A percentile compares a stretch with the other conserved stretches of the same genome.
Conservation (phyloP, 2,113 vertebrate genomes). For the Phyllostomus discolor region DNA sequence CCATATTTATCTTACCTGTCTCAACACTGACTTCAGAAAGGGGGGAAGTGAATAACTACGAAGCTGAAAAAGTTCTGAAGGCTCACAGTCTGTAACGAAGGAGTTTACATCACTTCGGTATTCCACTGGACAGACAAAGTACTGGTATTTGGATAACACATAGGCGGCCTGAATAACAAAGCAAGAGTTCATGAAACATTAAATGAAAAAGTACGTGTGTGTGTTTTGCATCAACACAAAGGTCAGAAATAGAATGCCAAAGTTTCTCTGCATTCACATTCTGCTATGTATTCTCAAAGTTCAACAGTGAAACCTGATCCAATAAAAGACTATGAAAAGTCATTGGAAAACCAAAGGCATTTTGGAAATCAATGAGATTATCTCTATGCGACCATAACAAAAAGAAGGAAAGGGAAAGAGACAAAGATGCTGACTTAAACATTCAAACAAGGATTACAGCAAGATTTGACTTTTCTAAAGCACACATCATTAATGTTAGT, state of each 20-base stretch:
- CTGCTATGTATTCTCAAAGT: neutral
- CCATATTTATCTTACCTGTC: constrained; percentile 80
- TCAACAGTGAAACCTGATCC: neutral
- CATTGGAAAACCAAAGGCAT: neutral
- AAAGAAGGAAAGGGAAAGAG: neutral
- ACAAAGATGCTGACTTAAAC: neutral
- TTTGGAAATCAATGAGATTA: neutral
- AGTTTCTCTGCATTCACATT: neutral
- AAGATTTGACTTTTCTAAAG: neutral
- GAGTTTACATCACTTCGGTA: constrained; percentile 92
- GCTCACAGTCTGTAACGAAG: constrained; percentile 92
- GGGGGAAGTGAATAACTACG: constrained; percentile 89
- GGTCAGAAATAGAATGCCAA: neutral
- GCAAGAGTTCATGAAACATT: neutral
- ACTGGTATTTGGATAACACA: constrained; percentile 91
- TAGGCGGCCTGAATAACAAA: constrained; percentile 87
- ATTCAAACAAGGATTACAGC: neutral
- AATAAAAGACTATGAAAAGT: neutral
- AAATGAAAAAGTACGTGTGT: neutral
- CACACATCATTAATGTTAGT: neutral
- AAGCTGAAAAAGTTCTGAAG: constrained; percentile 92
- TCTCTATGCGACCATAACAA: neutral
- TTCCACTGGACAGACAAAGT: constrained; percentile 95
- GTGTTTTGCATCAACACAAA: neutral
- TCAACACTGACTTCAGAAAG: constrained; percentile 81